These are phyloP conservation scores for Hydra vulgaris DNA, from an alignment of 30 jellyfish, hydroid and myxozoan species.

Conservation along the genomic window DNA sequence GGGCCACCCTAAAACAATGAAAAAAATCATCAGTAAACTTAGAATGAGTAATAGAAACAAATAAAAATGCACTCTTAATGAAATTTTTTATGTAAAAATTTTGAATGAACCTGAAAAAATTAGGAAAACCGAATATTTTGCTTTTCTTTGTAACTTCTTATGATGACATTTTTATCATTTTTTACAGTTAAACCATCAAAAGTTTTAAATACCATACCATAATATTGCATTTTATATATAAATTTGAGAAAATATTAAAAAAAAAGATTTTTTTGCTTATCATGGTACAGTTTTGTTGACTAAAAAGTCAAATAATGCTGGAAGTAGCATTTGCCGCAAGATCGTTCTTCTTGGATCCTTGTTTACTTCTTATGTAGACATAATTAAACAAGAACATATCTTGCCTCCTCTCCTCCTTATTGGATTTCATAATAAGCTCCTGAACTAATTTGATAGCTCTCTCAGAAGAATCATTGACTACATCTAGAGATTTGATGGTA, in stretches of 20 bases:
- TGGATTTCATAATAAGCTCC: background rate
- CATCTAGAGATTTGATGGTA: background rate
- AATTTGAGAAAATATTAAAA: background rate
- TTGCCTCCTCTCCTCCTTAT: background rate
- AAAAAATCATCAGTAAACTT: background rate
- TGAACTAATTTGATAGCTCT: background rate
- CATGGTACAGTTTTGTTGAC: background rate
- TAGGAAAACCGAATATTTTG: background rate
- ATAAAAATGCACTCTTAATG: background rate
- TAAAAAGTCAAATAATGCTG: background rate
- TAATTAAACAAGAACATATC: background rate
- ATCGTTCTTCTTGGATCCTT: background rate
- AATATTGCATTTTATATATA: background rate
- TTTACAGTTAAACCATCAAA: background rate
- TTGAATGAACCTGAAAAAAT: background rate
- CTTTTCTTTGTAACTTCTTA: background rate
- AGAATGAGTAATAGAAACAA: background rate
- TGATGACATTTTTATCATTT: background rate
- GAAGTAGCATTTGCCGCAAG: background rate
- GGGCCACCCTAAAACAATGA: background rate
- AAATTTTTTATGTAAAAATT: background rate
- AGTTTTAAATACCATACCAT: background rate
- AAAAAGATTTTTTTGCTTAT: background rate
- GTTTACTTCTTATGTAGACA: background rate
- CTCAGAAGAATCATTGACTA: background rate